A percentile compares a stretch with the other conserved stretches of the same genome.
Conservation (phyloP, 37 sponge, comb jelly and placozoan genomes). For the Ianthella basta region DNA sequence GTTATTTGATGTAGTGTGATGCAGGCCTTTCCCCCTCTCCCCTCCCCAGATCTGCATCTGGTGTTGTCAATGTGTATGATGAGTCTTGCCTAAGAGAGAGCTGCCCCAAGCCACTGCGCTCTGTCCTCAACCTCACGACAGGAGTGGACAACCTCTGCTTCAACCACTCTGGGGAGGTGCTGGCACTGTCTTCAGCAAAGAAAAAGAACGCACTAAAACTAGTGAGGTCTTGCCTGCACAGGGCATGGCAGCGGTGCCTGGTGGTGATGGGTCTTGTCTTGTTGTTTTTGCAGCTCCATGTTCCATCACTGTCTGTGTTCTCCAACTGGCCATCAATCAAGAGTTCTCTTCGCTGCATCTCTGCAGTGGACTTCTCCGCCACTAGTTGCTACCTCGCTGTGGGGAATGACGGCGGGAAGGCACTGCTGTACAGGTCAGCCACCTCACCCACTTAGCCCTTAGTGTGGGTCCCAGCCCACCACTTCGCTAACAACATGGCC, state of each 20-base stretch:
- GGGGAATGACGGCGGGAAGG: constrained; percentile 89
- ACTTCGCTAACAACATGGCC: no score
- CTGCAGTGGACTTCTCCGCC: constrained; percentile 74
- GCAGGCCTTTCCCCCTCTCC: no score
- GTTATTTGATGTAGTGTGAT: no score
- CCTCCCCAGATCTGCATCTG: constrained; percentile 53
- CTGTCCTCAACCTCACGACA: constrained; percentile 86
- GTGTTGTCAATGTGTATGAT: constrained; percentile 89
- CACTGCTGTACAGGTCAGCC: constrained; percentile 78
- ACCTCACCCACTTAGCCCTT: not conserved
- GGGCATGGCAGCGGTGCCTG: not conserved
- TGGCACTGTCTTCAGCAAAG: constrained; percentile 77
- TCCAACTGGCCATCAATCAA: constrained; percentile 82
- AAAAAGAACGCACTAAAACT: constrained; percentile 74
- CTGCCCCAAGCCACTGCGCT: constrained; percentile 73
- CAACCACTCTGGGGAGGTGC: constrained; percentile 82
- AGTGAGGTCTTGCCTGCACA: constrained; percentile 43
- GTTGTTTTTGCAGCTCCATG: constrained; percentile 60
- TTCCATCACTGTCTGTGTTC: constrained; percentile 82
- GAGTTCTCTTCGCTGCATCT: constrained; percentile 51
- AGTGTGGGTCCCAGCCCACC: no score
- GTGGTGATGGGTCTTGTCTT: not conserved
- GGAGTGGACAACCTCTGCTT: constrained; percentile 43
- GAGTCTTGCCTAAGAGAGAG: constrained; percentile 17
- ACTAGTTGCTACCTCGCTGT: constrained; percentile 69